Conservation (phyloP, 2,113 vertebrate species). For the Meriones unguiculatus region DNA sequence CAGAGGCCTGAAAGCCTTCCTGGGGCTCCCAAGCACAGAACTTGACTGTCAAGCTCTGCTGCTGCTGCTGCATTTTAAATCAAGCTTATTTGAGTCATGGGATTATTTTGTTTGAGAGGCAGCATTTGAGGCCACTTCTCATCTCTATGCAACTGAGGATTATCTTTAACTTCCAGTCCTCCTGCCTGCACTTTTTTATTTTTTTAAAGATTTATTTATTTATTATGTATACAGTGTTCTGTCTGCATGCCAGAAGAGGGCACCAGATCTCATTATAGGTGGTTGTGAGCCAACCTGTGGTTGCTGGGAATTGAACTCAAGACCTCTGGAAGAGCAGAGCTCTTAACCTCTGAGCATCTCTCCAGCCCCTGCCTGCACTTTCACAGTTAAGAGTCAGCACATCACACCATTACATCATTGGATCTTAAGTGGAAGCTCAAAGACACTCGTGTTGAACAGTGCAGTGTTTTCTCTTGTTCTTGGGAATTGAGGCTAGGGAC, state of each 20-base stretch:
- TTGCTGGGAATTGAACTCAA: too few relatives aligned
- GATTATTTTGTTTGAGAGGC: background rate
- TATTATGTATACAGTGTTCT: too few relatives aligned
- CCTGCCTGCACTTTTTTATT: background rate
- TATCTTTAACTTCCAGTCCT: background rate
- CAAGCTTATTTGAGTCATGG: background rate
- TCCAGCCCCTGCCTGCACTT: too few relatives aligned
- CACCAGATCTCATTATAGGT: too few relatives aligned
- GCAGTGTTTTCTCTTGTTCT: background rate
- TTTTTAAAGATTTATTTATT: too few relatives aligned
- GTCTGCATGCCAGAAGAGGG: too few relatives aligned
- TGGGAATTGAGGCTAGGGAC: background rate
- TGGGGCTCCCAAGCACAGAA: background rate
- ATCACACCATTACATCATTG: background rate
- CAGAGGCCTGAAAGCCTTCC: background rate
- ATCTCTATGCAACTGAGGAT: background rate
- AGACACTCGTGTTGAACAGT: background rate
- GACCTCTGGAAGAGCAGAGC: too few relatives aligned
- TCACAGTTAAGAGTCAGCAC: too few relatives aligned
- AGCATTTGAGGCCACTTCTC: background rate
- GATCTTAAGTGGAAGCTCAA: slow-evolving; percentile 22
- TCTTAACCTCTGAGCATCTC: too few relatives aligned
- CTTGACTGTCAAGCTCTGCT: background rate
- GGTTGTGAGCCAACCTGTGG: too few relatives aligned
- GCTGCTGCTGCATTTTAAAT: background rate